These are phyloP conservation scores for Lichenostomus cassidix DNA, from an alignment of 2,113 vertebrate genomes.

Conservation along the genomic window DNA sequence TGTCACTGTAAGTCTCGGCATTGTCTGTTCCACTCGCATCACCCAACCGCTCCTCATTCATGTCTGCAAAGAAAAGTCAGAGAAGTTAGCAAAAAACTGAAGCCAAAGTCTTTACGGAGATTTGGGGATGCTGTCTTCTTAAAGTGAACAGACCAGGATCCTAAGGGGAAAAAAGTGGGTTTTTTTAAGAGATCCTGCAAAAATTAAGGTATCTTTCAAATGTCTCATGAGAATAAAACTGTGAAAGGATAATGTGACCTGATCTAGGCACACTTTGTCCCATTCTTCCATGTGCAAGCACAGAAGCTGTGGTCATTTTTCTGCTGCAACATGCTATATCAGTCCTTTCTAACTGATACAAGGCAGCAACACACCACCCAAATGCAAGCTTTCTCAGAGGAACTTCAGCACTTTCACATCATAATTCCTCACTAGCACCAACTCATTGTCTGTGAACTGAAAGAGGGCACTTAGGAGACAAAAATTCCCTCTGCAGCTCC, in stretches of 20 bases:
- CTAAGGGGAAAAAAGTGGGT: rapidly evolving
- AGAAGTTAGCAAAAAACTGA: conserved; percentile 6
- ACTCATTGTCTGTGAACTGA: not conserved
- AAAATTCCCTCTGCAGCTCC: not conserved
- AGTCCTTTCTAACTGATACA: not conserved
- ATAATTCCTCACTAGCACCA: not conserved
- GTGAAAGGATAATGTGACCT: not conserved
- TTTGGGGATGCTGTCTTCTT: not conserved
- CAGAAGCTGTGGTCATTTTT: not conserved
- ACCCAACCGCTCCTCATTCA: conserved; percentile 82
- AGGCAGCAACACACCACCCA: not conserved
- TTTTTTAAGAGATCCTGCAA: not conserved
- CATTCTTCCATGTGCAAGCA: not conserved
- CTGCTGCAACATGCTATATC: not conserved
- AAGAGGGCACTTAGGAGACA: not conserved
- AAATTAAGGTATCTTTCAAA: not conserved
- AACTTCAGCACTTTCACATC: not conserved
- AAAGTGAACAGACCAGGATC: not conserved
- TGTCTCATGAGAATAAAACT: not conserved
- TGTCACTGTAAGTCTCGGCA: conserved; percentile 86
- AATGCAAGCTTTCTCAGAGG: not conserved
- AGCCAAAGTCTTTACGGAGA: not conserved
- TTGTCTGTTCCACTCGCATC: conserved; percentile 82
- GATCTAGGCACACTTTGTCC: not conserved
- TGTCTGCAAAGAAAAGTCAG: conserved; percentile 76